A percentile compares a stretch with the other conserved stretches of the same genome.
Conservation (phyloP, 2,888 invertebrate species). For the Lithophane ornitopus region DNA sequence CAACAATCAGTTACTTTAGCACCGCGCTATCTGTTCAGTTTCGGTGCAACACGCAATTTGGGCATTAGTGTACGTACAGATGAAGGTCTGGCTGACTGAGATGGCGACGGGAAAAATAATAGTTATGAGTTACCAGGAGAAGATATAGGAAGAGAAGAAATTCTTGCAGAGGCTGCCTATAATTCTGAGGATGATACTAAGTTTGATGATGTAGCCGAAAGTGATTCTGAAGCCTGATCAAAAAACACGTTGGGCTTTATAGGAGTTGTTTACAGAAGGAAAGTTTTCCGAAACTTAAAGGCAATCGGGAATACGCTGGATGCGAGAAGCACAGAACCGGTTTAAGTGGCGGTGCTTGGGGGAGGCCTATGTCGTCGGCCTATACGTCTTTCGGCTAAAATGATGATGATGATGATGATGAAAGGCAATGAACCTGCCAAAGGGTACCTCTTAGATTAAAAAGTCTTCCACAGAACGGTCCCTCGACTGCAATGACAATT, state of each 20-base stretch:
- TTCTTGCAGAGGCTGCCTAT: not conserved
- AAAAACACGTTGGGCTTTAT: not conserved
- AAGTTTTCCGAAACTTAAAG: not conserved
- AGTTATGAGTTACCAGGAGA: not conserved
- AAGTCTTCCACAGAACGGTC: too few relatives aligned
- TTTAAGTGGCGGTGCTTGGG: too few relatives aligned
- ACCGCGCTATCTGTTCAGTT: constrained; percentile 63
- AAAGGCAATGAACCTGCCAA: too few relatives aligned
- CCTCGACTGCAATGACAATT: too few relatives aligned
- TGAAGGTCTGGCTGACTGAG: not conserved
- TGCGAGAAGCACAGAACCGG: too few relatives aligned
- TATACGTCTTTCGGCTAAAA: too few relatives aligned
- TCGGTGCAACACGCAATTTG: constrained; percentile 71
- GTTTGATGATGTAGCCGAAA: not conserved
- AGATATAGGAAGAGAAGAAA: not conserved
- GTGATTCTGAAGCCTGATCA: too few relatives aligned
- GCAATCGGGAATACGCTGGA: too few relatives aligned
- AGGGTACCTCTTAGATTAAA: too few relatives aligned
- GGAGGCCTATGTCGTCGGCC: too few relatives aligned
- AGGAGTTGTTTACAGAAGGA: not conserved
- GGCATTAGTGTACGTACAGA: constrained; percentile 72
- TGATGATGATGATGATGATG: too few relatives aligned
- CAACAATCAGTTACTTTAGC: constrained; percentile 75
- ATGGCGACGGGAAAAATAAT: not conserved
- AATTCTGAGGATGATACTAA: not conserved